Evolutionary conservation across 2,113 vertebrate species (phyloP), one percentile per base, ranked within the genome.

Genomic region (Psittacara wagleri): DNA sequence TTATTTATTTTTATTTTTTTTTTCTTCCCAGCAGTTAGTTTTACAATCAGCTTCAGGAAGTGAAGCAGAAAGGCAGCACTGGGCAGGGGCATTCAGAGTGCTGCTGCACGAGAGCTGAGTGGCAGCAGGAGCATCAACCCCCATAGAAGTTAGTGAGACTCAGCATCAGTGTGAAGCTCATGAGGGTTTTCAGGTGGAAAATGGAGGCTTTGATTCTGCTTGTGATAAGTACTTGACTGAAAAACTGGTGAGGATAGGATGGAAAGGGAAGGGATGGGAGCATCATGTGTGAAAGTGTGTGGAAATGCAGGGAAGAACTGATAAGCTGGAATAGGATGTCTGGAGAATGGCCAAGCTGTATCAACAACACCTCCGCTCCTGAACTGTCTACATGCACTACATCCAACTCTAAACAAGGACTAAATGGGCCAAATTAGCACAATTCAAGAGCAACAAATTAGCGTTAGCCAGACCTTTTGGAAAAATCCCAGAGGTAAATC

Each of bases 141-240:
- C 28, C 25, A 31, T 0, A 3, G 44, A 28, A 25, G 18, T 8
- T 0, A 1, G 23, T 0, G 0, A 29, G 9, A 9, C 35, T 24
- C 49, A n/a, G 35, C 16, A 13, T 43, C 14, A 0, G 28, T 3
- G 17, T 55, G 80, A 17, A 12, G 52, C 46, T 54, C 33, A 2
- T 9, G 29, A 41, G 16, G 8, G 31, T 7, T 29, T 31, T 24
- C n/a, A 15, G n/a, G 20, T 41, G 29, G 59, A n/a, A 83, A 67
- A 43, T 2, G 6, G 35, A 35, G 41, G 12, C 35, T 73, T 54
- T 79, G 64, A 13, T 23, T 52, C 51, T 78, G 59, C 25, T 73
- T 46, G 46, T 28, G 55, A 22, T 44, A 49, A 78, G 48, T 17
- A 25, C 13, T 9, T 49, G 31, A 9, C 20, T n/a, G 14, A 25